A percentile compares a stretch with the other conserved stretches of the same genome.
Evolutionary conservation across 2,113 vertebrate species (phyloP).

Genomic region (Oreochromis niloticus): DNA sequence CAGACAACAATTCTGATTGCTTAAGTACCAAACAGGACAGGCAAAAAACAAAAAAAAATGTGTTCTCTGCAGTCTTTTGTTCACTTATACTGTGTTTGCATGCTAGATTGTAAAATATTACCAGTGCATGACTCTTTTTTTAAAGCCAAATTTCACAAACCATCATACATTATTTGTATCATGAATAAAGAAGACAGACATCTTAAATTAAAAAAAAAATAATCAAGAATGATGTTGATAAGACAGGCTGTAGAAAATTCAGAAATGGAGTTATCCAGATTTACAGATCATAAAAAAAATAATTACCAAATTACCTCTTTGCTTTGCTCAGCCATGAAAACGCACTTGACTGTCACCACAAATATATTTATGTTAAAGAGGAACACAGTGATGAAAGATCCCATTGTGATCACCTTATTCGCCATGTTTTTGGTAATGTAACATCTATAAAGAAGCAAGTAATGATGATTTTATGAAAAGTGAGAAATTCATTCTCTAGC

Average conservation of each 20-base stretch:
- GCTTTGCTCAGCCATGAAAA: background rate
- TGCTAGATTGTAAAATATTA: accelerated
- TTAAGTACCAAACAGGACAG: too few species aligned
- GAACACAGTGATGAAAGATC: slow-evolving; percentile 30
- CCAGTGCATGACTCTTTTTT: background rate
- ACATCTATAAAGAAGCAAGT: slow-evolving; percentile 18
- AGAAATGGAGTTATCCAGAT: background rate
- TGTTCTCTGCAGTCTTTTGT: too few species aligned
- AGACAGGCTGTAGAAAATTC: background rate
- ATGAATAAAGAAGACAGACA: background rate
- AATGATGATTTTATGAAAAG: background rate
- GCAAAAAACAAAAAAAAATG: too few species aligned
- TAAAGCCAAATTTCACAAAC: background rate
- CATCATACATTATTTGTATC: background rate
- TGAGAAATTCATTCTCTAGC: background rate
- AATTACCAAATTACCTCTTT: background rate
- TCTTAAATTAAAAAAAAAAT: background rate
- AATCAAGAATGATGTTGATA: background rate
- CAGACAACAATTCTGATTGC: too few species aligned
- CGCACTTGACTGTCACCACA: background rate
- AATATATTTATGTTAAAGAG: slow-evolving; percentile 24
- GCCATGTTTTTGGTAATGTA: background rate
- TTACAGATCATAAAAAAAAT: background rate
- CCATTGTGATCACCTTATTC: slow-evolving; percentile 18
- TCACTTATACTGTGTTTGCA: background rate